These are phyloP conservation scores for Clitarchus hookeri DNA, from an alignment of 2,888 invertebrate genomes.

Conservation along the genomic window DNA sequence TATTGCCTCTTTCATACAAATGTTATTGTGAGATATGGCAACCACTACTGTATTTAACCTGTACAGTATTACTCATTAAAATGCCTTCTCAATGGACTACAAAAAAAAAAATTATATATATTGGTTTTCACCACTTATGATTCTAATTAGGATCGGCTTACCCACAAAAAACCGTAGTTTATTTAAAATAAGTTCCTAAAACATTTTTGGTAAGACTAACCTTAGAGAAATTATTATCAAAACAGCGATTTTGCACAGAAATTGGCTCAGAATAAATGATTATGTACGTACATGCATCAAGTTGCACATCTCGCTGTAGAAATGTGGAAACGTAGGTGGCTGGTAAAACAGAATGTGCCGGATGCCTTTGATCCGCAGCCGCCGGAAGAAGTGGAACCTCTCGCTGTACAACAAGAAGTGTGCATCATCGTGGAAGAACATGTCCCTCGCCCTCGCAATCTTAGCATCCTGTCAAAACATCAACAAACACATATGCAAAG, in stretches of 20 bases:
- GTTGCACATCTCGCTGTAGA: slow-evolving; percentile 94
- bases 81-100: too few relatives aligned
- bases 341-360: slow-evolving; percentile 94
- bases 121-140: too few relatives aligned
- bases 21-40: too few relatives aligned
- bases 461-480: slow-evolving; percentile 66
- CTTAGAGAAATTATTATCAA: slow-evolving; percentile 32
- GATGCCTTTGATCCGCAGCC: slow-evolving; percentile 87
- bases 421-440: slow-evolving; percentile 90
- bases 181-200: too few relatives aligned
- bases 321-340: slow-evolving; percentile 86
- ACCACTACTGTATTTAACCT: too few relatives aligned
- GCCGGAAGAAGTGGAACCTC: slow-evolving; percentile 88
- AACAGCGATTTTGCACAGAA: too few relatives aligned
- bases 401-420: slow-evolving; percentile 94
- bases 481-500: background rate
- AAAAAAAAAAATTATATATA: too few relatives aligned
- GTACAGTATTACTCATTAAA: too few relatives aligned
- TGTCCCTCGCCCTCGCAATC: slow-evolving; percentile 86
- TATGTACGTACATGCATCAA: slow-evolving; percentile 72
- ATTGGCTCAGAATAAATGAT: background rate
- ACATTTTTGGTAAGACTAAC: too few relatives aligned
- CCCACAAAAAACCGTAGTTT: too few relatives aligned
- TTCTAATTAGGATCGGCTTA: too few relatives aligned
- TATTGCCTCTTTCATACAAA: too few relatives aligned